A percentile compares a stretch with the other conserved stretches of the same genome.
These are phyloP conservation scores for Monochamus saltuarius DNA, from an alignment of 1,140 invertebrate species.

Conservation along the genomic window DNA sequence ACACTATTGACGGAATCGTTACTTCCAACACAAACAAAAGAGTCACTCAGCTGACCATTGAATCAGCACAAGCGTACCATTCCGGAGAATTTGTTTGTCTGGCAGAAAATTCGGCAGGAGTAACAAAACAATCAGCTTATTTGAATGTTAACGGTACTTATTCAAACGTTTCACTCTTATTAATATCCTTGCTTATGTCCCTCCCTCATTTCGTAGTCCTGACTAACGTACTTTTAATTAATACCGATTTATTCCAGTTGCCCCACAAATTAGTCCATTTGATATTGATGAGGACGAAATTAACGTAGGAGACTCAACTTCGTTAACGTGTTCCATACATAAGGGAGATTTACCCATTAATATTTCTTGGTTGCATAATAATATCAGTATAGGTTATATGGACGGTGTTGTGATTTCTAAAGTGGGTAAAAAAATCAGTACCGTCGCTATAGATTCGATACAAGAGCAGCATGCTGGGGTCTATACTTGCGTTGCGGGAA, in stretches of 20 bases:
- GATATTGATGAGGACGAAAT: conserved; percentile 69
- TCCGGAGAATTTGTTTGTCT: conserved; percentile 64
- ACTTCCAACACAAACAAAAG: conserved; percentile 56
- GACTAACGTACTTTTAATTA: too few species aligned
- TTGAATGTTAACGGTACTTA: conserved; percentile 48
- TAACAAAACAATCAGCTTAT: conserved; percentile 60
- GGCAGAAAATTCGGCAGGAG: conserved; percentile 63
- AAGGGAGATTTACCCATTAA: conserved; percentile 82
- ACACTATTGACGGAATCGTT: conserved; percentile 48
- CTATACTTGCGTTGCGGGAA: conserved; percentile 65
- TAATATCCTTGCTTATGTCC: too few species aligned
- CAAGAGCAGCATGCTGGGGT: conserved; percentile 60
- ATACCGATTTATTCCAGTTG: conserved; percentile 53
- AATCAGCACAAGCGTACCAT: conserved; percentile 58
- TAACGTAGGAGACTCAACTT: conserved; percentile 69
- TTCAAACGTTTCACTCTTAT: too few species aligned
- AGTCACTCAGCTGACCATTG: conserved; percentile 62
- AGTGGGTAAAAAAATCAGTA: conserved; percentile 69
- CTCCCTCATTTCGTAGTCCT: too few species aligned
- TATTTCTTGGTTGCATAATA: conserved; percentile 66
- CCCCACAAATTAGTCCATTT: conserved; percentile 68
- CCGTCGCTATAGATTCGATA: conserved; percentile 71
- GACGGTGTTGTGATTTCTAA: conserved; percentile 63
- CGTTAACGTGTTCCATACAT: conserved; percentile 76
- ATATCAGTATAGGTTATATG: conserved; percentile 39